Base-by-base conservation (phyloP, 2,888 invertebrate genomes). In the Torymus texanus region DNA sequence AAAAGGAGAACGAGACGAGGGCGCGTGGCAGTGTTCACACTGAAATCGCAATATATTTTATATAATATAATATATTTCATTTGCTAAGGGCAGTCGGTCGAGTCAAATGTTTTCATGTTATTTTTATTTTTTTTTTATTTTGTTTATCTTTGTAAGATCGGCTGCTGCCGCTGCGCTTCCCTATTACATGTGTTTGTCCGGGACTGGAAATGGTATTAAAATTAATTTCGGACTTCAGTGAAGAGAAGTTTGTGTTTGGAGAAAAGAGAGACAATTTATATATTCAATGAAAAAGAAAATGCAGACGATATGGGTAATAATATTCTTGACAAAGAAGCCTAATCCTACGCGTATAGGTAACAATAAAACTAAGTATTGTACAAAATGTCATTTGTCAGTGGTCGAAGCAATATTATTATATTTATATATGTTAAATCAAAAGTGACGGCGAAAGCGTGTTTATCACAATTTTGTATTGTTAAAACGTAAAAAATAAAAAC, bases 21-120 rank as follows among this genome's bases (percentile, higher is more conserved):
- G 65, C 72, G 65, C 78, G 53, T 81, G 81, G 81, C 81, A 81
- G 81, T 81, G 81, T 81, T 81, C 41, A 79, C 81, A 81, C 77
- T 81, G 59, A 79, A 70, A 66, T 81, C 76, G 76, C 65, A 73
- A 81, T 81, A 72, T 77, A 63, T 73, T 70, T 70, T 71, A n/a
- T 63, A 59, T 63, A 21, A 76, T 13, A 68, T 71, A 62, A 68
- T 77, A 78, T 70, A 21, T 55, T 53, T 63, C 41, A 50, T 67
- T 78, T 71, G n/a, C 58, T 78, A 79, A 67, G 73, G 72, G 81
- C 79, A 81, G 81, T 81, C 77, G 66, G 66, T 71, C 73, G 24
- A 75, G 68, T 50, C 63, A 56, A 75, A 67, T 58, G 41, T 41
- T 41, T 41, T 41, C 41, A 41, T 41, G 5, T 41, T 41, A 41